Percentiles rank a stretch among this genome's conserved stretches.
phyloP scores from a whole-genome alignment of 2,797 vertebrate genomes.

The Cheirogaleus major region DNA sequence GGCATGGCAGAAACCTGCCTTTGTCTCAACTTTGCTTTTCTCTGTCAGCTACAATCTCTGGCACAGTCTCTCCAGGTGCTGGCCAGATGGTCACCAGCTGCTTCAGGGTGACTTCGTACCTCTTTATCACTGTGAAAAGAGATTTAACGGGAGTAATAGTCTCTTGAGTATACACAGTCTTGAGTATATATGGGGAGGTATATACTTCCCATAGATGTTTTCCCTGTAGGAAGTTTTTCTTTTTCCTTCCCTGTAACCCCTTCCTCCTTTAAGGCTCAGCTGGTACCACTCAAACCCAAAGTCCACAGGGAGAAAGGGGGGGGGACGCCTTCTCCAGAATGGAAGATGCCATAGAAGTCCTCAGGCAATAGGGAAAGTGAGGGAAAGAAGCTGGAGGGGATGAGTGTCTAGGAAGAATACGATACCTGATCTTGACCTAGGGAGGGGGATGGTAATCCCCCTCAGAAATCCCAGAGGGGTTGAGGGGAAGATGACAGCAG shows the following conservation, averaged over 20 bases:
- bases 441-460: background rate
- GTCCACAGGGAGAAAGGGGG: background rate
- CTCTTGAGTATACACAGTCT: background rate
- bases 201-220: background rate
- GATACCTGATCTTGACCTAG: background rate
- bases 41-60: background rate
- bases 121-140: background rate
- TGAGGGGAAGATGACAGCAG: background rate
- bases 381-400: background rate
- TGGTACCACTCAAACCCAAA: background rate
- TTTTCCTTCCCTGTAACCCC: background rate
- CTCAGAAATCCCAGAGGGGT: background rate
- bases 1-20: background rate
- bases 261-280: background rate
- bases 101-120: background rate
- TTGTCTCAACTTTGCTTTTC: background rate
- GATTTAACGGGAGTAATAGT: background rate
- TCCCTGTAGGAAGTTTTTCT: background rate
- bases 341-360: background rate
- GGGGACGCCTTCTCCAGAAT: background rate
- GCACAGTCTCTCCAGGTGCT: background rate
- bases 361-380: background rate
- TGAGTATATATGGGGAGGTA: background rate
- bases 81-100: background rate
- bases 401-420: background rate